Conservation (phyloP, 2,888 invertebrate species). For the Lissocephala sabroskyi region DNA sequence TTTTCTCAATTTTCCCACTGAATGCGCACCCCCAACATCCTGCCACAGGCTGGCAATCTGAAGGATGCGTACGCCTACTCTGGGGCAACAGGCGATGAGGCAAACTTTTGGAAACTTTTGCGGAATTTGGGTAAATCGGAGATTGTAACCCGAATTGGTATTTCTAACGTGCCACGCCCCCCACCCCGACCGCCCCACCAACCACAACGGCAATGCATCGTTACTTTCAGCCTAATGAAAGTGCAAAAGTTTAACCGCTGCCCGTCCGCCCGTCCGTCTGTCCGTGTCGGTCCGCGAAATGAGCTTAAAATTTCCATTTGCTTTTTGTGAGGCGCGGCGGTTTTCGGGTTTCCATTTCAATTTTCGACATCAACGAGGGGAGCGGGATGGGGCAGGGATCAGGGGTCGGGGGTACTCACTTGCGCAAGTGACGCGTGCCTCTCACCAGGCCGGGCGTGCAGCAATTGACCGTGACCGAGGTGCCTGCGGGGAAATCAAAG, state of each 20-base stretch:
- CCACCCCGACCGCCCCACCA: too few relatives aligned
- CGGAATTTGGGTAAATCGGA: too few relatives aligned
- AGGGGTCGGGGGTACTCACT: slow-evolving; percentile 73
- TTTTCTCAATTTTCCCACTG: too few relatives aligned
- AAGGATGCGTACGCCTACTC: too few relatives aligned
- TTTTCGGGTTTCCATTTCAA: slow-evolving; percentile 28
- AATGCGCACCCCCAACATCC: too few relatives aligned
- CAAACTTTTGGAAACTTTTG: too few relatives aligned
- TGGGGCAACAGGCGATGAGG: too few relatives aligned
- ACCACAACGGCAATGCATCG: not conserved
- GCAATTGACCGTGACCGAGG: slow-evolving; percentile 79
- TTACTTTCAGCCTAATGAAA: slow-evolving; percentile 39
- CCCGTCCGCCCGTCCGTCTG: slow-evolving; percentile 10
- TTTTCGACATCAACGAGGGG: slow-evolving; percentile 16
- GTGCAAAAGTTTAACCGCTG: slow-evolving; percentile 49
- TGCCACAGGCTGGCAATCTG: too few relatives aligned
- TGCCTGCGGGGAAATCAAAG: slow-evolving; percentile 72
- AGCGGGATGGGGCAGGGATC: too few relatives aligned
- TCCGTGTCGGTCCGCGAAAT: slow-evolving; percentile 49
- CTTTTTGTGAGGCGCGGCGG: slow-evolving; percentile 21
- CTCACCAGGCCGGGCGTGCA: slow-evolving; percentile 82
- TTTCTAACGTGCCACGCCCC: too few relatives aligned
- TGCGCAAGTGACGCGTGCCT: slow-evolving; percentile 77
- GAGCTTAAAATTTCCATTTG: slow-evolving; percentile 49
- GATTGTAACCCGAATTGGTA: too few relatives aligned